Base-by-base conservation (phyloP, 2,888 invertebrate genomes). In the Empis stercorea region DNA sequence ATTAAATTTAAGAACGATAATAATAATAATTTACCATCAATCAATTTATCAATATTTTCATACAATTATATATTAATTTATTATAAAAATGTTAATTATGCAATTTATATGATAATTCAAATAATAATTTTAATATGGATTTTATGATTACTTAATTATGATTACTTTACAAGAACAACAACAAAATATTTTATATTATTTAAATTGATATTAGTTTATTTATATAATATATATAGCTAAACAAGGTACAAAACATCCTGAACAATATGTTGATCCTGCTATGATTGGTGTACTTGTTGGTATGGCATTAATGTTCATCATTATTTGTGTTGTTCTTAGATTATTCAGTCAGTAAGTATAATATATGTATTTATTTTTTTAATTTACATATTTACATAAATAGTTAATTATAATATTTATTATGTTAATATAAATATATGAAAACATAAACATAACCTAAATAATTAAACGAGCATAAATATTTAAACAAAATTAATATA, bases 271-370 rank as follows among this genome's bases (percentile, higher is more conserved):
- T 54, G 89, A 91, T 70, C 89, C 89, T 40, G 86, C 89, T 43
- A 91, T 89, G 91, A 89, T 91, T 65, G 84, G 86, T 46, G 84
- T 91, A 45, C 76, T 92, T 56, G 87, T 87, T 52, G 91, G 83
- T 48, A 88, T 92, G 85, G 87, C 84, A 53, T 78, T 92, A 56
- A 93, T 92, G 92, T 92, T 92, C 70, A 78, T 92, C 69, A 89
- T 91, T 68, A 87, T 93, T 62, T 92, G 92, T 71, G 86, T 92
- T 57, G 92, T 92, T 43, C 78, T 93, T 51, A 80, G 88, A 61
- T 78, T 92, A 58, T 93, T 93, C 71, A 89, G 89, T 83, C 88
- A 84, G 92, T 91, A 73, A 76, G 78, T 74, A 62, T 44, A 46
- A 43, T 44, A 40, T 34, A 30, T 46, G 37, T 44, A 41, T 43